Conservation (phyloP, 2,797 vertebrate genomes). For the Lepilemur septentrionalis region DNA sequence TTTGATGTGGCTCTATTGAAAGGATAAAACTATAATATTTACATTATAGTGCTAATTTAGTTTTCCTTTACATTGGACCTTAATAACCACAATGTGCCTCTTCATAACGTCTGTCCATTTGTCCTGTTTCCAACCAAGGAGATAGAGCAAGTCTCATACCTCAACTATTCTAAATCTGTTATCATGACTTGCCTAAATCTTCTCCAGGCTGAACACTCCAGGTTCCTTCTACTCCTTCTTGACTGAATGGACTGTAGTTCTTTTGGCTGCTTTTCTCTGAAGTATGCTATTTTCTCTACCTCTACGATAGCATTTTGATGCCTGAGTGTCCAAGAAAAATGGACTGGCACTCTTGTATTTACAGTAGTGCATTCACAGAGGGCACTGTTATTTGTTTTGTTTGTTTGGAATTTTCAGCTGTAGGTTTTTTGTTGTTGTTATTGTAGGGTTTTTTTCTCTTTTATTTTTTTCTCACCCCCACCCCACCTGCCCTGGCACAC, state of each 20-base stretch:
- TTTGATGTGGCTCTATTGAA: neutral
- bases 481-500: no score
- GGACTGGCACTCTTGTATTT: neutral
- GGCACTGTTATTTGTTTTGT: neutral
- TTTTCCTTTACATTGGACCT: neutral
- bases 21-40: neutral
- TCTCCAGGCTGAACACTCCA: neutral
- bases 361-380: neutral
- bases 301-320: neutral
- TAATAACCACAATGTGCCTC: neutral
- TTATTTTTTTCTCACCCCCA: neutral
- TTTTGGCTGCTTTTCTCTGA: neutral
- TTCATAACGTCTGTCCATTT: neutral
- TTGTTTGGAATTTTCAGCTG: constrained; percentile 33
- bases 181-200: neutral
- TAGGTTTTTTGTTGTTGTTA: neutral
- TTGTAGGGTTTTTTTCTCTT: neutral
- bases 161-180: neutral
- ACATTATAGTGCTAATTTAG: neutral
- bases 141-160: neutral
- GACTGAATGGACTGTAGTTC: neutral
- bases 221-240: neutral
- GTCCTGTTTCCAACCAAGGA: neutral
- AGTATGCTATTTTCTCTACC: neutral
- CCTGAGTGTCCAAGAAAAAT: neutral